Evolutionary conservation across 2,113 vertebrate species (phyloP).

Genomic region (Macaca mulatta): DNA sequence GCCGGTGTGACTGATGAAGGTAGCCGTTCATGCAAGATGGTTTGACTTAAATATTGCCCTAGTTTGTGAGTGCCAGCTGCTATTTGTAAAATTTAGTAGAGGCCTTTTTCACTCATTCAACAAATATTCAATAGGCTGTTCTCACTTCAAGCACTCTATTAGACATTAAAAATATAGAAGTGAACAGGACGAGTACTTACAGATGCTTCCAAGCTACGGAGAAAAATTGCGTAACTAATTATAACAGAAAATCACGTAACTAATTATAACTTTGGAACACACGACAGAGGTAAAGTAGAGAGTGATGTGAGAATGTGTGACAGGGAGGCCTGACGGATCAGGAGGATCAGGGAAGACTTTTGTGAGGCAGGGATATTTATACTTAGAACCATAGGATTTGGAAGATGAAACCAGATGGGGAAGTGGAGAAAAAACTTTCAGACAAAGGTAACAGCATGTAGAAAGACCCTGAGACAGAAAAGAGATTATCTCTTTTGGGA

Average conservation of each 20-base stretch:
- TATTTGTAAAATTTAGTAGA: conserved; percentile 8
- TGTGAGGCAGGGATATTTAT: background rate
- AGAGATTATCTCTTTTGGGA: background rate
- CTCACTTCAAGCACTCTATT: background rate
- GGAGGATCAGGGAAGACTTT: background rate
- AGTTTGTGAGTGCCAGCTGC: background rate
- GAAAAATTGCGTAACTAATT: background rate
- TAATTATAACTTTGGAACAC: background rate
- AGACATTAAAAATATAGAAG: background rate
- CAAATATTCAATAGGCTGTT: background rate
- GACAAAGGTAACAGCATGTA: background rate
- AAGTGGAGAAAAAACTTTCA: background rate
- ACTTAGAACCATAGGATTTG: background rate
- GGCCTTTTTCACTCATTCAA: background rate
- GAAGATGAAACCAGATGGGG: background rate
- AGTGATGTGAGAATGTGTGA: background rate
- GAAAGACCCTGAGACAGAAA: background rate
- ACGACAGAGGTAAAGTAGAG: background rate
- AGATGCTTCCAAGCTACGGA: background rate
- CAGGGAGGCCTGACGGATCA: background rate
- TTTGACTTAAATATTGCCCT: background rate
- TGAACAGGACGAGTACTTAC: background rate
- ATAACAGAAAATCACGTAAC: background rate
- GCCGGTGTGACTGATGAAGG: background rate
- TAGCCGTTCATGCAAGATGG: background rate